Evolutionary conservation across 2,797 vertebrate species (phyloP), one percentile per base, ranked within the genome.

Genomic region (Sebastes umbrosus): DNA sequence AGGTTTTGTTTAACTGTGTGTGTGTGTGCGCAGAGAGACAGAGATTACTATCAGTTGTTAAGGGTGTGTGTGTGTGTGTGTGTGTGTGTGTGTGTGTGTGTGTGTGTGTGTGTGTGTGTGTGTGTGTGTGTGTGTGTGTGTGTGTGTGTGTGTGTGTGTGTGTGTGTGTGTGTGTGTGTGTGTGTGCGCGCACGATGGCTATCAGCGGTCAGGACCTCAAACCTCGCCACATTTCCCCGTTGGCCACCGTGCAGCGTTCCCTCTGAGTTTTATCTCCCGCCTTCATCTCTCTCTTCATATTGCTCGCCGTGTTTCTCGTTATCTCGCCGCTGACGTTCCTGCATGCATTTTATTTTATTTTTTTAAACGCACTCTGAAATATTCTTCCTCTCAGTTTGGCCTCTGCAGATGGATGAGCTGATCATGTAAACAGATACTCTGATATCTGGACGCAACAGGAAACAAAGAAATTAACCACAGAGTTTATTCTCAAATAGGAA

Each of bases 121-220:
- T 55, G 71, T 63, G 59, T 76, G 39, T 55, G 63, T 73, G 69
- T 50, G 50, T 79, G 68, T 7, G 43, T 6, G 39, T 36, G 36
- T 36, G 59, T 64, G 67, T 64, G 68, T 65, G 62, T 32, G 20
- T 43, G 59, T 69, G 65, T 52, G 66, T 64, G 58, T 71, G 50
- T 65, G 73, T 80, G 36, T 43, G 52, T 75, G 63, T 58, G 54
- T 59, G 52, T 54, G 70, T 25, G 65, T 27, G 71, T 46, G 59
- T 55, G 39, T 18, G 63, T 29, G 66, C 25, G 57, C 66, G 64
- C n/a, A 75, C 9, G 89, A 92, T 88, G 85, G 85, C 83, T 88
- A 91, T 93, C 88, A 78, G 84, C 39, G 77, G 80, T 82, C 88
- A 84, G 87, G 75, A 88, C 82, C 81, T 84, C 84, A 72, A 72